Evolutionary conservation across 35 echinoderm and acorn worm species (phyloP), one percentile per base, ranked within the genome.

Genomic region (Strongylocentrotus purpuratus): DNA sequence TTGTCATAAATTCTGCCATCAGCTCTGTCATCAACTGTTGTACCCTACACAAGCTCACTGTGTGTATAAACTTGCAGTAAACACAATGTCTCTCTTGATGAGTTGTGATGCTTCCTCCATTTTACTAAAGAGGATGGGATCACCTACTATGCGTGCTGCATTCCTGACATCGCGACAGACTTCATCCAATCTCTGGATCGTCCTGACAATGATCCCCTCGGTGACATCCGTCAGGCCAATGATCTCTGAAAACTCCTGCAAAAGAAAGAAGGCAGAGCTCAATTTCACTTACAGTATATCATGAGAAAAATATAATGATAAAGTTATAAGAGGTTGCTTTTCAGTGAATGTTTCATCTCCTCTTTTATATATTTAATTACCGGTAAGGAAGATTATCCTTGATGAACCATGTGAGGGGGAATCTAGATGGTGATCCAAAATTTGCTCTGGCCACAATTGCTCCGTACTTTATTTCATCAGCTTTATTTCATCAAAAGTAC

Each of bases 61-160:
- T 35, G 98, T 99, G 93, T 99, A 99, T 15, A 99, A 93, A 61
- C 98, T 99, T 33, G 98, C 98, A 60, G 98, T 97, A 98, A 99
- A 99, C 10, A 99, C 97, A 78, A 99, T 99, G 91, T 99, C 98
- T 86, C 98, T 95, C 90, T 99, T 99, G 61, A 99, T 99, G 20
- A 96, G 91, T 78, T 97, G 91, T 35, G 98, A 99, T 12, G 98
- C 96, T 46, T 99, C 97, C 25, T 97, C 95, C 98, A 99, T 99
- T 92, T 99, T 99, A 86, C 86, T 94, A 35, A 94, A 94, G 18
- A 99, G 95, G 17, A 88, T 97, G 45, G 98, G 97, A 92, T 98
- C 97, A 8, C 98, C 98, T 4, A 99, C 96, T 32, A 98, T 99
- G 28, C 96, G 95, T 18, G 97, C 96, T 15, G 98, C 98, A 94